Evolutionary conservation across 2,888 invertebrate species (phyloP), one percentile per base, ranked within the genome.

Genomic region (Drosophila engyochracea): DNA sequence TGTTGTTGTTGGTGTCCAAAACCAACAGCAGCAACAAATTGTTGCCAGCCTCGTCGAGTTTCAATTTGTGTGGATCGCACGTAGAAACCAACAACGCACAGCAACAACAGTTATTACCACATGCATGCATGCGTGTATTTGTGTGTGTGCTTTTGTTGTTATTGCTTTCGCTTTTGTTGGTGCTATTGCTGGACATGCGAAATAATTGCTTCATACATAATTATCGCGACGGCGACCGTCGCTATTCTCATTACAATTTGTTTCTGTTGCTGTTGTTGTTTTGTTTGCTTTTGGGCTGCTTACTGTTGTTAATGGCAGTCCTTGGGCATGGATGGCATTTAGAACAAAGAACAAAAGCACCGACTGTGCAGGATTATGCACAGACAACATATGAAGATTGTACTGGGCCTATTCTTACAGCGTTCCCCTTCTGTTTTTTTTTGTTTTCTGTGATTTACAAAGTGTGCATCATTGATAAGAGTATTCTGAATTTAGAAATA

Each of bases 141-240:
- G 33, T 58, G 16, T 70, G 51, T 63, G 44, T 55, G 49, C 16
- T 55, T 25, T 58, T 65, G 59, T 62, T 65, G 62, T 57, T 70
- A 59, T 55, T 60, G 73, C 52, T 83, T 64, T 41, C 65, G 47
- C 44, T 66, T 61, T 73, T 76, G 70, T 73, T 81, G 61, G 44
- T 82, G 72, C 65, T 80, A 77, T 71, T 83, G 82, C 68, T 82
- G 86, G 85, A 89, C 88, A 87, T 64, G 81, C 72, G 83, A 86
- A 87, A 89, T 86, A 86, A 86, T 86, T 86, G 86, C 88, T 89
- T 85, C 83, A 89, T 86, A 87, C 86, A 89, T 89, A 86, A 86
- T 86, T 86, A 86, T 86, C 82, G 75, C 70, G 69, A 74, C 57
- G 35, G 58, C 75, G 62, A 51, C 31, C 54, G 41, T 31, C 58